Evolutionary conservation across 2,888 invertebrate species (phyloP).

Genomic region (Blera fallax): DNA sequence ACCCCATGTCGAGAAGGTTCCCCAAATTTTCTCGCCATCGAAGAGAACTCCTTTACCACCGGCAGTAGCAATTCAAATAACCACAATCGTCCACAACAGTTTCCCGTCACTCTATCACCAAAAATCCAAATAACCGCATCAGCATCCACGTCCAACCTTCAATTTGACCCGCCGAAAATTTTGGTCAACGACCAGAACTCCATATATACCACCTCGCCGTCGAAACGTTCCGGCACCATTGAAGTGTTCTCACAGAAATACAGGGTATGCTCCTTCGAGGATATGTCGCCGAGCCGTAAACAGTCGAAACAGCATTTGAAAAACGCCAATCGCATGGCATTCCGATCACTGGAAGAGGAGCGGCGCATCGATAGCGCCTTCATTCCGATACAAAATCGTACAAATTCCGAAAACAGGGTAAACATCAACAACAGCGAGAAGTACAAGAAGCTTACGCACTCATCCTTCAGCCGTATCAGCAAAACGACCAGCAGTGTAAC

Average conservation of each 20-base stretch:
- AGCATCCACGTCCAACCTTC: slow-evolving; percentile 74
- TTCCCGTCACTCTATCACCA: slow-evolving; percentile 80
- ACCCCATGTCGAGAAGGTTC: slow-evolving; percentile 80
- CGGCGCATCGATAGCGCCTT: slow-evolving; percentile 81
- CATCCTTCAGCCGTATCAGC: slow-evolving; percentile 80
- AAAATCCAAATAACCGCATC: slow-evolving; percentile 79
- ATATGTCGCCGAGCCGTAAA: slow-evolving; percentile 80
- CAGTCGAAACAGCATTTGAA: slow-evolving; percentile 77
- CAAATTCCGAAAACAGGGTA: slow-evolving; percentile 80
- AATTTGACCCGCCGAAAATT: slow-evolving; percentile 82
- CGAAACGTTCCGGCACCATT: slow-evolving; percentile 81
- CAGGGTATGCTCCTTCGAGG: slow-evolving; percentile 81
- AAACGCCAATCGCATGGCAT: slow-evolving; percentile 80
- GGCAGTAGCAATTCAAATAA: slow-evolving; percentile 74
- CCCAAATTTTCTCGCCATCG: slow-evolving; percentile 80
- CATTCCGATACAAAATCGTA: slow-evolving; percentile 80
- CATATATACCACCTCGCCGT: slow-evolving; percentile 82
- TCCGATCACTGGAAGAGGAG: slow-evolving; percentile 81
- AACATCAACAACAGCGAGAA: slow-evolving; percentile 81
- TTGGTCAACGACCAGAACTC: slow-evolving; percentile 82
- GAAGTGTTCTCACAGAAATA: slow-evolving; percentile 82
- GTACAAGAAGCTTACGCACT: slow-evolving; percentile 81
- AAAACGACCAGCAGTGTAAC: slow-evolving; percentile 77
- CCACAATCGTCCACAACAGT: slow-evolving; percentile 79
- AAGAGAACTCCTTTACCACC: slow-evolving; percentile 76